A percentile compares a stretch with the other conserved stretches of the same genome.
phyloP scores from a whole-genome alignment of 2,888 invertebrate species.

The Cerastoderma edule region DNA sequence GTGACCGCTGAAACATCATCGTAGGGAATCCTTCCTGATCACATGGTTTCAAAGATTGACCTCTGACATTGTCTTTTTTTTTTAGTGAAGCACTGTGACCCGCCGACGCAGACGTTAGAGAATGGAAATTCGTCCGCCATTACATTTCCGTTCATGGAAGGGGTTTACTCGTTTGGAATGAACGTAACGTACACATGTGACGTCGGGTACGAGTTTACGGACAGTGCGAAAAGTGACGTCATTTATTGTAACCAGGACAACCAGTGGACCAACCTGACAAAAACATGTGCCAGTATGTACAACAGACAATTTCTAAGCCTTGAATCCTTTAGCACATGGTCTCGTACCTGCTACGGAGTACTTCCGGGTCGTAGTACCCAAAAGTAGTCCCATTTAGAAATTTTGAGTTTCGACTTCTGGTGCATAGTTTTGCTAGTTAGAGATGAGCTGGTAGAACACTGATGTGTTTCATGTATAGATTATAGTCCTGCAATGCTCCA shows the following conservation, averaged over 20 bases:
- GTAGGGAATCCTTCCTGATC: no score
- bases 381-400: no score
- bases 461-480: no score
- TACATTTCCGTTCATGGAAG: neutral
- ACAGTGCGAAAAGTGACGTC: constrained; percentile 15
- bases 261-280: constrained; percentile 40
- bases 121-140: constrained; percentile 25
- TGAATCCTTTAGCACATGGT: neutral
- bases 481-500: no score
- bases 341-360: no score
- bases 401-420: no score
- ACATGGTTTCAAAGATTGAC: no score
- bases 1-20: no score
- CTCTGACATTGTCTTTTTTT: neutral
- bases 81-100: constrained; percentile 45
- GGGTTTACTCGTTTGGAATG: constrained; percentile 36
- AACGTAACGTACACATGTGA: constrained; percentile 38
- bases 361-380: no score
- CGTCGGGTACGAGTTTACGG: constrained; percentile 38
- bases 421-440: no score
- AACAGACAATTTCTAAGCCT: neutral
- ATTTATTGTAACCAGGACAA: constrained; percentile 44
- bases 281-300: constrained; percentile 49
- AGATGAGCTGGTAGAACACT: no score
- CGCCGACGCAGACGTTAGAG: constrained; percentile 1